phyloP scores from a whole-genome alignment of 2,888 invertebrate species.

The Eupithecia dodoneata region DNA sequence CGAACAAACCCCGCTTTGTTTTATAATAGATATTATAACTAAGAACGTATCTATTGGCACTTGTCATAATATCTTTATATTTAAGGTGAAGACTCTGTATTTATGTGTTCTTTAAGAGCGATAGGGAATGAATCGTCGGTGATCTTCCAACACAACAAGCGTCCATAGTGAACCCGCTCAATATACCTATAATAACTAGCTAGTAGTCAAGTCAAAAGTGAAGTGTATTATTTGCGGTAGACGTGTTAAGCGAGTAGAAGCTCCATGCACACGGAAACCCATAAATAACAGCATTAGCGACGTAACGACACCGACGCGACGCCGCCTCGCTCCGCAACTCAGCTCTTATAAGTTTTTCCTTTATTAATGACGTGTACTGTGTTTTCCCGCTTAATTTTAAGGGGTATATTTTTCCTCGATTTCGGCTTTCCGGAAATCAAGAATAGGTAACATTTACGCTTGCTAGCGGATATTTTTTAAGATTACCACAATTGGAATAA shows the following conservation, averaged over 20 bases:
- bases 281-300: constrained; percentile 37
- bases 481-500: not conserved
- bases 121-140: too few relatives aligned
- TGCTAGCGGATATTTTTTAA: not conserved
- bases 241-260: not conserved
- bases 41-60: too few relatives aligned
- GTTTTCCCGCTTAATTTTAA: constrained; percentile 8
- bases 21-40: too few relatives aligned
- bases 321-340: constrained; percentile 18
- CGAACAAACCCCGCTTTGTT: too few relatives aligned
- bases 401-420: not conserved
- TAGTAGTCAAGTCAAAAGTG: not conserved
- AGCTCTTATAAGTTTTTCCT: constrained; percentile 12
- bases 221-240: not conserved
- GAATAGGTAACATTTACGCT: not conserved
- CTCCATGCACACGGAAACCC: constrained; percentile 10
- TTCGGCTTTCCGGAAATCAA: not conserved
- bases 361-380: constrained; percentile 12
- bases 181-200: not conserved
- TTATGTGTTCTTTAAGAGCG: too few relatives aligned
- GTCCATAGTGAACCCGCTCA: too few relatives aligned
- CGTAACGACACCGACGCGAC: constrained; percentile 28
- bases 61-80: too few relatives aligned
- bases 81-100: too few relatives aligned
- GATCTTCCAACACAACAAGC: too few relatives aligned